Base-by-base conservation (phyloP, 2,113 vertebrate species). In the Nothobranchius furzeri region DNA sequence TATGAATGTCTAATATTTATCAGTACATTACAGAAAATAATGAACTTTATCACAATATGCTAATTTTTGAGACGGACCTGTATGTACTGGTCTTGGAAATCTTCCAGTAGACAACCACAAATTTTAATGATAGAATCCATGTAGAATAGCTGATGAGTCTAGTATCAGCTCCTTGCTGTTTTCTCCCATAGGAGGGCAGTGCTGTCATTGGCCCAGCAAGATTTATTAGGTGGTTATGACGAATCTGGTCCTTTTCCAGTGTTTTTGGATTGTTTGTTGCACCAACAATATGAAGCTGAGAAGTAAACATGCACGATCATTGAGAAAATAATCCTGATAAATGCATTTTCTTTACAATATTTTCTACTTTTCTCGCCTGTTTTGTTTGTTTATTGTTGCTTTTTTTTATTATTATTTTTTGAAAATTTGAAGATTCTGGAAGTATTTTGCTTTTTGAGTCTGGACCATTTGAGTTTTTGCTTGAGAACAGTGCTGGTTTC, bases 131-230 rank as follows among this genome's bases (percentile, higher is more conserved):
- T 1, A 20, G 20, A 20, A 30, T 30, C 30, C 30, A 30, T 30
- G 4, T 30, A 4, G 30, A 30, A 30, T 4, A 30, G 30, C 30
- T 1, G 30, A 30, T 30, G 30, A 30, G 30, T 30, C 30, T 4
- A 30, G 30, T 1, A 30, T 4, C 37, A 40, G 37, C 37, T 40
- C 37, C 37, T 40, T 40, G 37, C 60, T 7, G 0, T 40, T 24
- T 48, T 64, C n/a, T 25, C 49, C 81, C 72, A 75, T 56, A 13
- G 35, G 53, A 60, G 68, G 83, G 83, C 80, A 77, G 30, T 81
- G 60, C 75, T 68, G 66, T 8, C 30, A 43, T 14, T 49, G 40
- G 10, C 37, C 54, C 53, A 40, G 13, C 12, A 45, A 40, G 37
- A 40, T 40, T 37, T 40, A 40, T 7, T 40, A 4, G 24, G 49